A percentile compares a stretch with the other conserved stretches of the same genome.
Evolutionary conservation across 2,113 vertebrate species (phyloP).

Genomic region (Eurystomus gularis): DNA sequence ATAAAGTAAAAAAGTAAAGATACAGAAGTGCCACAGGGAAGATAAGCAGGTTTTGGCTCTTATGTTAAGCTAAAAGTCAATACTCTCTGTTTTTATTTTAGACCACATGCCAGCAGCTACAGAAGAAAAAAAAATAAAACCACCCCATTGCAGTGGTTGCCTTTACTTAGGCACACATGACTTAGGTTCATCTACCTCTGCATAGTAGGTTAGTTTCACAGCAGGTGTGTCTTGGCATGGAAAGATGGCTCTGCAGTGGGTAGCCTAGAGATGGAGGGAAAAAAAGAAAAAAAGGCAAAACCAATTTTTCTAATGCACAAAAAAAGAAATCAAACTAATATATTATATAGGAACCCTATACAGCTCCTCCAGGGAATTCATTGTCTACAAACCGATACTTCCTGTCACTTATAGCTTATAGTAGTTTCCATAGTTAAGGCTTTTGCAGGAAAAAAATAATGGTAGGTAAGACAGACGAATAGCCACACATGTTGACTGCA

Average conservation of each 20-base stretch:
- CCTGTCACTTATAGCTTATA: neutral
- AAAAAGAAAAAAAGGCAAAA: neutral
- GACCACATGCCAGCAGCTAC: neutral
- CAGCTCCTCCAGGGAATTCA: neutral
- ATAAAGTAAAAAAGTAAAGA: neutral
- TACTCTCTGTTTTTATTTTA: neutral
- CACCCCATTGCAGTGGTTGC: neutral
- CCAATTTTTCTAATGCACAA: neutral
- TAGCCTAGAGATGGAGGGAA: slow-evolving; percentile 73
- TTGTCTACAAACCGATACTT: neutral
- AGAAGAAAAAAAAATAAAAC: neutral
- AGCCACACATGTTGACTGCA: neutral
- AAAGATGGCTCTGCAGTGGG: slow-evolving; percentile 92
- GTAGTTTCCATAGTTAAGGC: neutral
- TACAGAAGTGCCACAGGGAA: neutral
- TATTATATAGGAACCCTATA: neutral
- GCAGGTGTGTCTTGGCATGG: slow-evolving; percentile 95
- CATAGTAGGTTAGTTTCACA: slow-evolving; percentile 92
- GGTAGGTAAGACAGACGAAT: neutral
- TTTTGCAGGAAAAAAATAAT: neutral
- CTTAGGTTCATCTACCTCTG: slow-evolving; percentile 80
- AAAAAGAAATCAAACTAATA: neutral
- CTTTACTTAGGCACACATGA: neutral
- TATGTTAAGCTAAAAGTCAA: neutral
- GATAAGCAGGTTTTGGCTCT: neutral